Evolutionary conservation across 2,797 vertebrate genomes (phyloP).

Genomic region (Telmatherina bonti): DNA sequence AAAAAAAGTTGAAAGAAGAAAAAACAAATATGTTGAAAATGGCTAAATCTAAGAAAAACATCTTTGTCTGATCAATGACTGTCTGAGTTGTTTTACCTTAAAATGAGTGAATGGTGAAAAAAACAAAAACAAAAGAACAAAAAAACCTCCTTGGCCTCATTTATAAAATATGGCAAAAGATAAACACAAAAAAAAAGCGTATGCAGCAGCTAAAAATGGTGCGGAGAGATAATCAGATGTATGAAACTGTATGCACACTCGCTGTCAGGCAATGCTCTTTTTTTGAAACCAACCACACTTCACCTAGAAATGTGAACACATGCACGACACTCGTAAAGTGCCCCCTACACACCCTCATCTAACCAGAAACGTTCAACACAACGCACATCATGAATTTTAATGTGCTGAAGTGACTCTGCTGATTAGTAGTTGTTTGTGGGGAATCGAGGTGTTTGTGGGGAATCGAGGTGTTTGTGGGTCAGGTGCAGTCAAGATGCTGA

Average conservation of each 20-base stretch:
- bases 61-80: too few relatives aligned
- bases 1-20: too few relatives aligned
- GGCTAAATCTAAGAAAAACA: too few relatives aligned
- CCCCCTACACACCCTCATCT: background rate
- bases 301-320: background rate
- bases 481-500: constrained; percentile 1
- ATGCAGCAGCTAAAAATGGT: background rate
- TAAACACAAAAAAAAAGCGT: background rate
- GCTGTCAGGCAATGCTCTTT: background rate
- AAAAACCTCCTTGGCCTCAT: background rate
- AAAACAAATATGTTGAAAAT: too few relatives aligned
- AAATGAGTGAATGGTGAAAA: too few relatives aligned
- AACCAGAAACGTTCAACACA: constrained; percentile 6
- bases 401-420: background rate
- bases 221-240: background rate
- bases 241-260: background rate
- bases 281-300: background rate
- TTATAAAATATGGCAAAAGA: background rate
- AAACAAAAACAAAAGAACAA: background rate
- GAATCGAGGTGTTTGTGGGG: too few relatives aligned
- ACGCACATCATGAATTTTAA: constrained; percentile 4
- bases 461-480: constrained; percentile 9
- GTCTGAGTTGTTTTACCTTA: too few relatives aligned
- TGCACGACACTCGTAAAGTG: background rate
- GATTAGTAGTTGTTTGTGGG: constrained; percentile 5